Base-by-base conservation (phyloP, 2,113 vertebrate species). In the Otocyon megalotis region DNA sequence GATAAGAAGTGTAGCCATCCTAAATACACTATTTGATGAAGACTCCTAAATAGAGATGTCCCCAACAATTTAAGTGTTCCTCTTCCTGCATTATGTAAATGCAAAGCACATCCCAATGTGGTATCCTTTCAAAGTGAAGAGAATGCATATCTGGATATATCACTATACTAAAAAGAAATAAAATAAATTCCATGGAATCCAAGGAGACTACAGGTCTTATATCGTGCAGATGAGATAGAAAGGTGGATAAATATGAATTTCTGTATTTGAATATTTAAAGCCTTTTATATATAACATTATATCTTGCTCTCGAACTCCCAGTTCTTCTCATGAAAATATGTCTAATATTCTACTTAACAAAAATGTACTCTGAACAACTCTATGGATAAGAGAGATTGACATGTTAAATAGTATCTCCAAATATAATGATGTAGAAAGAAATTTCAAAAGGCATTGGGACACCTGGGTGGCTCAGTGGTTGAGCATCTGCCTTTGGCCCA, bases 311-410 rank as follows among this genome's bases (percentile, higher is more conserved):
- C 74, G 88, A 96, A 80, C 14, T 76, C 19, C 53, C 30, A 80
- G 43, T 90, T 96, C 63, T 88, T 93, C 9, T 87, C 48, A 56
- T 81, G n/a, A 90, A 96, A 92, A 50, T 85, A 48, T 20, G 94
- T 81, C 58, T 81, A 79, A 65, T 94, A 93, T 76, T 96, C 83
- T 94, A 74, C 32, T 92, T 89, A 93, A 81, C 26, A 56, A 82
- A 91, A 88, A 89, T 35, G 0, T 87, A 67, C 30, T 93, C 35
- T 87, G 54, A 92, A 92, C 12, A 81, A 62, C 17, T 62, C 11
- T 54, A 81, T 90, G 32, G 11, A 8, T 86, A 93, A 90, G 12
- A 90, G 5, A 82, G 48, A 65, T 26, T 79, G n/a, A 56, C n/a
- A 62, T 82, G 58, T 76, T 88, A 60, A 92, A 48, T 58, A 84